A percentile compares a stretch with the other conserved stretches of the same genome.
Evolutionary conservation across 2,888 invertebrate genomes (phyloP).

Genomic region (Cantharis nigra): DNA sequence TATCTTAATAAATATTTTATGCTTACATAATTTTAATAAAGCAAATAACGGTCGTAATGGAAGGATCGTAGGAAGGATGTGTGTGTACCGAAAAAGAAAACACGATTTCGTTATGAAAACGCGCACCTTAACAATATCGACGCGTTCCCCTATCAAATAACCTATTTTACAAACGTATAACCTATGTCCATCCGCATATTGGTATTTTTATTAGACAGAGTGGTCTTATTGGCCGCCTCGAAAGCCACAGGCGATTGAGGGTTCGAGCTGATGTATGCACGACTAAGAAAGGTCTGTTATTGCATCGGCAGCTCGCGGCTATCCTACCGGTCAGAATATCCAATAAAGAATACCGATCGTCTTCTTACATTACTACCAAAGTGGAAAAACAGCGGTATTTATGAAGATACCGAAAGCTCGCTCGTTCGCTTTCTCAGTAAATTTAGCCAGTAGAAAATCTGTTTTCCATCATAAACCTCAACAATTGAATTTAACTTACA

Average conservation of each 20-base stretch:
- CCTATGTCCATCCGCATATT: slow-evolving; percentile 50
- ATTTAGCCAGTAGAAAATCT: slow-evolving; percentile 21
- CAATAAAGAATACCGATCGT: slow-evolving; percentile 53
- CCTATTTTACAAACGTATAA: slow-evolving; percentile 46
- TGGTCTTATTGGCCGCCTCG: slow-evolving; percentile 43
- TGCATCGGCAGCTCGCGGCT: slow-evolving; percentile 46
- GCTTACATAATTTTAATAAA: slow-evolving; percentile 28
- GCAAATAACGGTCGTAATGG: slow-evolving; percentile 10
- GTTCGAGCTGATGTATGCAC: slow-evolving; percentile 48
- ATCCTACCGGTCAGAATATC: slow-evolving; percentile 51
- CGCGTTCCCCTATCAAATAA: slow-evolving; percentile 24
- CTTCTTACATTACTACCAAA: slow-evolving; percentile 44
- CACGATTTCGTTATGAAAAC: neutral
- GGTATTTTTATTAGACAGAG: slow-evolving; percentile 47
- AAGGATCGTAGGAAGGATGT: neutral
- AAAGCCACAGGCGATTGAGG: slow-evolving; percentile 41
- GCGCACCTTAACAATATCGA: slow-evolving; percentile 9
- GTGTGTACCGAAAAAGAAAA: neutral
- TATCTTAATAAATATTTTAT: slow-evolving; percentile 31
- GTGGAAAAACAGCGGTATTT: slow-evolving; percentile 55
- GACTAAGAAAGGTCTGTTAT: slow-evolving; percentile 48
- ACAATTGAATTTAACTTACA: neutral
- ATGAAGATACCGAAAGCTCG: slow-evolving; percentile 41
- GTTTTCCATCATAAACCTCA: slow-evolving; percentile 23
- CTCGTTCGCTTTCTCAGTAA: slow-evolving; percentile 16